Evolutionary conservation across 2,888 invertebrate species (phyloP), one percentile per base, ranked within the genome.

Genomic region (Heliconius cydno): DNA sequence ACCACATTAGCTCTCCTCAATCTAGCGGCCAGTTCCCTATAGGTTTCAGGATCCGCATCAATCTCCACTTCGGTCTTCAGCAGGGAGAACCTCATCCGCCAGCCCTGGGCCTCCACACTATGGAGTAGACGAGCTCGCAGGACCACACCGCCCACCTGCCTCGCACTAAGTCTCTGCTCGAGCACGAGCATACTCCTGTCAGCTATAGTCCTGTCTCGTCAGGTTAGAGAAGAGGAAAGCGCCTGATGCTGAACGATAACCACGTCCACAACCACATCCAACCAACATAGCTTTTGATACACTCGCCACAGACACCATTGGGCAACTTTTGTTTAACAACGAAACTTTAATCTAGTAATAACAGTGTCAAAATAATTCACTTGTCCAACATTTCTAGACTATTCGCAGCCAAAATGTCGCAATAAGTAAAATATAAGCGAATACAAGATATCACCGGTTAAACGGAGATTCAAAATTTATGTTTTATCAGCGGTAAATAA

Each of bases 101-200:
- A 95, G 34, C 95, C 95, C 41, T 88, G 86, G 34, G 95, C 91
- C 82, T 93, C 90, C 52, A 94, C 88, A n/a, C 93, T 92, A 84
- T 94, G 94, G 82, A 94, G 85, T 65, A 94, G 86, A 30, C 93
- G 90, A 77, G 94, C 95, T 83, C 88, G 89, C 80, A 95, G 87
- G 81, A 90, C 88, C 3, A 94, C 89, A 80, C 94, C 94, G 72
- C 92, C 90, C 76, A 89, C 79, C 85, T 94, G 90, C 83, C 93
- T 89, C 83, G 92, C 92, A 89, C 90, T 92, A 86, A 95, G 90
- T 90, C 91, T 92, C 89, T 94, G 95, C 94, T 95, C 95, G 90
- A 93, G 88, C 52, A 94, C 92, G 94, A 95, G 94, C 95, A 95
- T 95, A 85, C 81, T 92, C 87, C 92, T 93, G 95, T 95, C 95